phyloP scores from a whole-genome alignment of 1,140 invertebrate genomes.

The Kradibia gibbosae region DNA sequence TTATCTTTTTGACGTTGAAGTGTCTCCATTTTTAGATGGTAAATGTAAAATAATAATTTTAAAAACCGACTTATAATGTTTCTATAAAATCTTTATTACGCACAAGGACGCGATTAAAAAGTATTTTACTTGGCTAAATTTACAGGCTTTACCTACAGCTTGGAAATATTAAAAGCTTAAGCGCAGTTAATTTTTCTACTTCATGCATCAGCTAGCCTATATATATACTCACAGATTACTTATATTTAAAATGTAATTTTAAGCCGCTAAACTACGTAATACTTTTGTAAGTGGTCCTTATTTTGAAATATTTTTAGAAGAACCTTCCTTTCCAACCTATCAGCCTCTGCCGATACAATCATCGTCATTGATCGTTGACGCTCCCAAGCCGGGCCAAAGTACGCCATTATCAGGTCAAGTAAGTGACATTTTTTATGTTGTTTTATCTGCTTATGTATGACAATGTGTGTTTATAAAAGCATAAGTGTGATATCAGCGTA shows the following conservation, averaged over 20 bases:
- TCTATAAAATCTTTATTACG: background rate
- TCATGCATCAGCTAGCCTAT: constrained; percentile 33
- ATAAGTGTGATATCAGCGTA: too few species aligned
- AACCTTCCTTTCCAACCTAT: constrained; percentile 64
- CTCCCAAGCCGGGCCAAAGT: constrained; percentile 35
- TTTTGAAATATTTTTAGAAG: constrained; percentile 56
- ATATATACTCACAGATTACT: background rate
- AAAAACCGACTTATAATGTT: background rate
- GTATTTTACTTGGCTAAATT: constrained; percentile 14
- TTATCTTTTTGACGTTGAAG: constrained; percentile 57
- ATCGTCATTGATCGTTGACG: constrained; percentile 46
- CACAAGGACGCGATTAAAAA: background rate
- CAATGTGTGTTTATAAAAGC: too few species aligned
- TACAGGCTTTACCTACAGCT: constrained; percentile 6
- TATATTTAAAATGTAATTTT: too few species aligned
- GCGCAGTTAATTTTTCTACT: constrained; percentile 24
- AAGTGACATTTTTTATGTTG: constrained; percentile 9
- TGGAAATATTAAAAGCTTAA: constrained; percentile 11
- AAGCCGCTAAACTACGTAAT: background rate
- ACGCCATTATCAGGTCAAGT: constrained; percentile 68
- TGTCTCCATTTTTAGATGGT: constrained; percentile 58
- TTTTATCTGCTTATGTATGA: background rate
- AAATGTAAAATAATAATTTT: constrained; percentile 43
- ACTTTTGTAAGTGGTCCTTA: too few species aligned
- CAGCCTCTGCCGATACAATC: constrained; percentile 61